A percentile compares a stretch with the other conserved stretches of the same genome.
phyloP scores from a whole-genome alignment of 2,113 vertebrate species.

The Pteruthius melanotis region DNA sequence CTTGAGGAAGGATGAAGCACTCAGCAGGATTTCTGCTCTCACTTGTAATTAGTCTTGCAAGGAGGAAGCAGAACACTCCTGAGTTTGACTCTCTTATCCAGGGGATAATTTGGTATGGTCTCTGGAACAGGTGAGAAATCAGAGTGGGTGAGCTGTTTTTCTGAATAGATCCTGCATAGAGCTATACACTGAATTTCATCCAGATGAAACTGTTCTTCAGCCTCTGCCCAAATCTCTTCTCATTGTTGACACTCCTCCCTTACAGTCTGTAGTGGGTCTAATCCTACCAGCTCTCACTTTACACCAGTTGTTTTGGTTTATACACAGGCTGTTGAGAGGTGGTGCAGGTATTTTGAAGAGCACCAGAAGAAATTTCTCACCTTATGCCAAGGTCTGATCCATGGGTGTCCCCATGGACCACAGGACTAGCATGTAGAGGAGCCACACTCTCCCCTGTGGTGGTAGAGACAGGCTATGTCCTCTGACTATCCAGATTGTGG shows the following conservation, averaged over 20 bases:
- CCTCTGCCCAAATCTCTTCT: not conserved
- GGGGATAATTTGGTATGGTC: not conserved
- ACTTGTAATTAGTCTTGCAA: not conserved
- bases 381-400: not conserved
- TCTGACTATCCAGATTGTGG: not conserved
- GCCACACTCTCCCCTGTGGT: not conserved
- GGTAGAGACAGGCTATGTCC: not conserved
- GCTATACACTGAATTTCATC: not conserved
- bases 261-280: not conserved
- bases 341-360: not conserved
- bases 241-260: not conserved
- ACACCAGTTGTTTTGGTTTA: not conserved
- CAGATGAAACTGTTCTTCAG: not conserved
- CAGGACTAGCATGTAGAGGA: not conserved
- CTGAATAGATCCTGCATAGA: not conserved
- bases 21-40: not conserved
- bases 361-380: not conserved
- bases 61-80: not conserved
- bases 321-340: not conserved
- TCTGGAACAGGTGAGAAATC: not conserved
- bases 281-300: not conserved
- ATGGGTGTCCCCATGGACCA: not conserved
- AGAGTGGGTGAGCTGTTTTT: not conserved
- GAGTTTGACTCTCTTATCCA: not conserved
- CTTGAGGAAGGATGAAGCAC: not conserved